A percentile compares a stretch with the other conserved stretches of the same genome.
These are phyloP conservation scores for Trichopoda pennipes DNA, from an alignment of 2,888 invertebrate genomes.

Conservation along the genomic window DNA sequence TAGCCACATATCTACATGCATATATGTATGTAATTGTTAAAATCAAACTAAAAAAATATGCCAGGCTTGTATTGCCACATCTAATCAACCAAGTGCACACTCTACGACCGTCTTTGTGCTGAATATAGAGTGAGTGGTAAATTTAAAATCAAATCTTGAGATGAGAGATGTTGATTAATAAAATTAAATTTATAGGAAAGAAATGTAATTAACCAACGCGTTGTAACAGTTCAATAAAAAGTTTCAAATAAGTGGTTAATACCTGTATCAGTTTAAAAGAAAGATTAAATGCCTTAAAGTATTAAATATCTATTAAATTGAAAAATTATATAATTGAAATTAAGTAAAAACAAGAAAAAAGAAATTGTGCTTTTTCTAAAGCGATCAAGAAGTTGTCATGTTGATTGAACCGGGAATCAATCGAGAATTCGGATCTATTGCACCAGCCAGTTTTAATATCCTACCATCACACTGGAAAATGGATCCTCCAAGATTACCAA, in stretches of 20 bases:
- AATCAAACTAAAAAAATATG: conserved; percentile 1
- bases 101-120: neutral
- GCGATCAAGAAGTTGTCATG: conserved; percentile 81
- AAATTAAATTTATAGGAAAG: conserved; percentile 7
- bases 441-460: conserved; percentile 78
- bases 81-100: conserved; percentile 1
- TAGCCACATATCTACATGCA: no score
- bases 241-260: neutral
- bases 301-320: neutral
- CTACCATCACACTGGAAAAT: conserved; percentile 79
- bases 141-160: neutral
- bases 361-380: conserved; percentile 53
- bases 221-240: neutral
- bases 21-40: conserved; percentile 1
- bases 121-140: neutral
- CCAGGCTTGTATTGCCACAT: neutral
- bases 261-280: neutral
- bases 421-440: conserved; percentile 80
- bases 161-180: neutral
- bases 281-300: no score
- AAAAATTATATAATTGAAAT: neutral
- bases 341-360: neutral
- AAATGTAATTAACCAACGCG: neutral
- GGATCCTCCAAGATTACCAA: conserved; percentile 79
- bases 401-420: conserved; percentile 81